Evolutionary conservation across 2,888 invertebrate species (phyloP).

Genomic region (Anagyrus pseudococci): DNA sequence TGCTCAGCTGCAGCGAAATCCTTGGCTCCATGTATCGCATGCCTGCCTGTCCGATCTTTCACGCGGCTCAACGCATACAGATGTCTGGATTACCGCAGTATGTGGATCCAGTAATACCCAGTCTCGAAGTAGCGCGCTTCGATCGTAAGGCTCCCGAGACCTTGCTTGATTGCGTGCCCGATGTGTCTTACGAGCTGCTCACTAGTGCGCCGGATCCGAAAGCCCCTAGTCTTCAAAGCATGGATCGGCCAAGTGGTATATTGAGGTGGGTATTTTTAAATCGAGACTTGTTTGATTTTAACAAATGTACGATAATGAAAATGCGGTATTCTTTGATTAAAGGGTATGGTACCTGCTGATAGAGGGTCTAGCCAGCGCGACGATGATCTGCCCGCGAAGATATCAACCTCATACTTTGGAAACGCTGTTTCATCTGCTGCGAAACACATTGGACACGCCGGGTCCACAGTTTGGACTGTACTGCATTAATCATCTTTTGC

Average conservation of each 20-base stretch:
- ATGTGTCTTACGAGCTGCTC: constrained; percentile 71
- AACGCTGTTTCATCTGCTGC: constrained; percentile 83
- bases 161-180: constrained; percentile 70
- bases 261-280: constrained; percentile 56
- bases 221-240: constrained; percentile 68
- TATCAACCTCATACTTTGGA: constrained; percentile 88
- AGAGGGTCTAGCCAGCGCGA: constrained; percentile 83
- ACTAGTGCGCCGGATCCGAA: constrained; percentile 65
- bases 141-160: constrained; percentile 67
- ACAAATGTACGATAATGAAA: neutral
- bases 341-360: constrained; percentile 90
- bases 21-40: constrained; percentile 91
- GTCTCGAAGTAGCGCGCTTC: constrained; percentile 72
- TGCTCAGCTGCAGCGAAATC: constrained; percentile 86
- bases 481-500: constrained; percentile 87
- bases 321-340: neutral
- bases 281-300: neutral
- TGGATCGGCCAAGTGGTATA: constrained; percentile 83
- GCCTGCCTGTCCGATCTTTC: constrained; percentile 93
- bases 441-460: constrained; percentile 78
- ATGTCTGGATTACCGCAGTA: constrained; percentile 79
- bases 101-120: constrained; percentile 86
- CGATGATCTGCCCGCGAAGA: constrained; percentile 78
- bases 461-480: constrained; percentile 90
- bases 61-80: constrained; percentile 84